phyloP scores from a whole-genome alignment of 2,888 invertebrate species.

The Tetropium fuscum region DNA sequence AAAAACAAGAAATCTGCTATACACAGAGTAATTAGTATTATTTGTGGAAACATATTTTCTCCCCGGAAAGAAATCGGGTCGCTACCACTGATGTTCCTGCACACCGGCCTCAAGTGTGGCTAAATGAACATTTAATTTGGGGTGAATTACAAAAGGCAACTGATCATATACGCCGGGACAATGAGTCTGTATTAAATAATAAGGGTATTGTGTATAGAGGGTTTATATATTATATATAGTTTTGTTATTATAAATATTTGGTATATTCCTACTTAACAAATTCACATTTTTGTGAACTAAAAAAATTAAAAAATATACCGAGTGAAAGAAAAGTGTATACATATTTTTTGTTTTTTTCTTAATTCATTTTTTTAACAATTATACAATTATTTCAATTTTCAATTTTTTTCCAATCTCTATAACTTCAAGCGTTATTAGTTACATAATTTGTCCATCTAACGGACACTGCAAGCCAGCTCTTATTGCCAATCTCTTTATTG shows the following conservation, averaged over 20 bases:
- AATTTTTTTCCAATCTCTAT: too few relatives aligned
- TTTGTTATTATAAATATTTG: constrained; percentile 32
- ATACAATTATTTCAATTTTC: too few relatives aligned
- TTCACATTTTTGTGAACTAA: too few relatives aligned
- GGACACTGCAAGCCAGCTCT: too few relatives aligned
- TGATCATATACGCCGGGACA: constrained; percentile 36
- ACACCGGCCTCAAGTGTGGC: constrained; percentile 54
- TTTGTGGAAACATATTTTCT: background rate
- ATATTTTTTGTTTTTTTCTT: background rate
- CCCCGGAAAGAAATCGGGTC: background rate
- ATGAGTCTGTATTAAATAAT: constrained; percentile 44
- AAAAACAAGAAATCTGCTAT: too few relatives aligned
- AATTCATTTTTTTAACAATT: background rate
- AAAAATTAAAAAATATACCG: too few relatives aligned
- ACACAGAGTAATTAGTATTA: too few relatives aligned
- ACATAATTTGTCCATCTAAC: too few relatives aligned
- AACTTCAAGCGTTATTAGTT: too few relatives aligned
- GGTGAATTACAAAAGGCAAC: constrained; percentile 58
- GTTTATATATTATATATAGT: constrained; percentile 35
- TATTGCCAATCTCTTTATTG: too few relatives aligned
- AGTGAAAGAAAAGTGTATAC: too few relatives aligned
- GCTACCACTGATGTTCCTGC: background rate
- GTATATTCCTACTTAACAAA: background rate
- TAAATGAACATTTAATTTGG: constrained; percentile 65
- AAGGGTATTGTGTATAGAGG: constrained; percentile 32